A percentile compares a stretch with the other conserved stretches of the same genome.
These are phyloP conservation scores for Telmatochromis sp. DNA, from an alignment of 2,113 vertebrate species.

Conservation along the genomic window DNA sequence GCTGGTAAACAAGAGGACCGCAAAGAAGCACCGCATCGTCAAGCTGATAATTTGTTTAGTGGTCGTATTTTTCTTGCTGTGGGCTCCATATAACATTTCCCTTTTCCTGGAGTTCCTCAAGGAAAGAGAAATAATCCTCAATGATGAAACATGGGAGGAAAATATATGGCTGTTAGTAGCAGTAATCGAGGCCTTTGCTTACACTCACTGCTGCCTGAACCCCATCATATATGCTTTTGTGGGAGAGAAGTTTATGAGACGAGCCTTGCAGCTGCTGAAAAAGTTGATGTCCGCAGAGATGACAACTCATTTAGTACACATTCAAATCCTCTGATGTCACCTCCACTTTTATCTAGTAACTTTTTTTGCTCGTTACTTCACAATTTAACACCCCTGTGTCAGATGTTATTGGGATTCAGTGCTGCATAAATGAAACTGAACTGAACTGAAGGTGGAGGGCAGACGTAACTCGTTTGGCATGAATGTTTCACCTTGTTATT, in stretches of 20 bases:
- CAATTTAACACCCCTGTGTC: not conserved
- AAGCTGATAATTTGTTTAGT: conserved; percentile 76
- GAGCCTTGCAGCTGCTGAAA: conserved; percentile 28
- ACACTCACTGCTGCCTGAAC: conserved; percentile 71
- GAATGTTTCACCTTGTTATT: not conserved
- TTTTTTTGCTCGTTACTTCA: not conserved
- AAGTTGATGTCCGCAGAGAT: conserved; percentile 4
- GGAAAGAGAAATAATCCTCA: fast-evolving
- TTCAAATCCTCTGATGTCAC: conserved; percentile 30
- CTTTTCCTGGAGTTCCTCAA: conserved; percentile 35
- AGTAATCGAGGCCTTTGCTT: conserved; percentile 57
- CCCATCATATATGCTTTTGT: conserved; percentile 75
- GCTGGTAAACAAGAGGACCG: fast-evolving
- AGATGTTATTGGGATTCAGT: not conserved
- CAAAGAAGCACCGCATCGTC: conserved; percentile 73
- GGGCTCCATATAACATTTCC: conserved; percentile 77
- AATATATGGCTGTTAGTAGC: not conserved
- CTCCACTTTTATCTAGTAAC: not conserved
- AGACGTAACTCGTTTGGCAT: not conserved
- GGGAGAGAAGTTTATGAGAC: conserved; percentile 64
- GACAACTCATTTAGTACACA: not conserved
- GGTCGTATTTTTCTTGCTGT: conserved; percentile 77
- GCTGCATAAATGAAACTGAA: not conserved
- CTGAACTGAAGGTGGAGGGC: not conserved
- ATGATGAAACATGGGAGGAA: fast-evolving